Percentiles rank a stretch among this genome's conserved stretches.
Evolutionary conservation across 1,140 invertebrate species (phyloP).

Genomic region (Micrasema longulum): DNA sequence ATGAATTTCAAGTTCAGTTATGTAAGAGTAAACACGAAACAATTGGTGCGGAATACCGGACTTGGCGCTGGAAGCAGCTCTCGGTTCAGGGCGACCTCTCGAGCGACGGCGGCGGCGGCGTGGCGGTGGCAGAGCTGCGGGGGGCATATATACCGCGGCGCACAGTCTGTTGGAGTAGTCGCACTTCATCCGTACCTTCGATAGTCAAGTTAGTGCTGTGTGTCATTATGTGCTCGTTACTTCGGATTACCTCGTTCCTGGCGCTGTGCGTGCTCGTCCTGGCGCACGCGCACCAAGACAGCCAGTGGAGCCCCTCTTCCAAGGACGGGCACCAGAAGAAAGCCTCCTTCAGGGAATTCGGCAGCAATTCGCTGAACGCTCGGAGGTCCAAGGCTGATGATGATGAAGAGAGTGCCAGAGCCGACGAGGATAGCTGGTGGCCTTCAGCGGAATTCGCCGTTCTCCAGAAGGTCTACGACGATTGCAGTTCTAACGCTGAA

Average conservation of each 20-base stretch:
- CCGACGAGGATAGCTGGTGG: conserved; percentile 67
- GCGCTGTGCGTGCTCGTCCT: conserved; percentile 60
- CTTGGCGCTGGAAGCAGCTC: conserved; percentile 59
- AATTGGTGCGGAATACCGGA: conserved; percentile 70
- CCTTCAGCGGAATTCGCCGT: conserved; percentile 66
- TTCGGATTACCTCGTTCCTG: conserved; percentile 63
- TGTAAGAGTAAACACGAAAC: conserved; percentile 66
- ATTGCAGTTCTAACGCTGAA: conserved; percentile 71
- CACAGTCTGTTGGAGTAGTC: conserved; percentile 60
- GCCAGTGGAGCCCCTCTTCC: conserved; percentile 8
- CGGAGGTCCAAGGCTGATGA: conserved; percentile 64
- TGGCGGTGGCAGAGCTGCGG: conserved; percentile 57
- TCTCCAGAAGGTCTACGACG: conserved; percentile 71
- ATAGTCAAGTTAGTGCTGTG: conserved; percentile 60
- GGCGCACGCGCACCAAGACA: conserved; percentile 57
- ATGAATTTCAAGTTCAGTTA: conserved; percentile 70
- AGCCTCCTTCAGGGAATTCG: conserved; percentile 1
- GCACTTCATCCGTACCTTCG: conserved; percentile 60
- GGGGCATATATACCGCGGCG: conserved; percentile 65
- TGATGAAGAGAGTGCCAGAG: conserved; percentile 65
- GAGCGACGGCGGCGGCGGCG: conserved; percentile 56
- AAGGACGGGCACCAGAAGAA: conserved; percentile 6
- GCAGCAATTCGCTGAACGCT: conserved; percentile 57
- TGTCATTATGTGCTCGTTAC: conserved; percentile 61
- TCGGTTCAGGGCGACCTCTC: too few relatives aligned